Evolutionary conservation across 2,113 vertebrate genomes (phyloP).

Genomic region (Pandion haliaetus): DNA sequence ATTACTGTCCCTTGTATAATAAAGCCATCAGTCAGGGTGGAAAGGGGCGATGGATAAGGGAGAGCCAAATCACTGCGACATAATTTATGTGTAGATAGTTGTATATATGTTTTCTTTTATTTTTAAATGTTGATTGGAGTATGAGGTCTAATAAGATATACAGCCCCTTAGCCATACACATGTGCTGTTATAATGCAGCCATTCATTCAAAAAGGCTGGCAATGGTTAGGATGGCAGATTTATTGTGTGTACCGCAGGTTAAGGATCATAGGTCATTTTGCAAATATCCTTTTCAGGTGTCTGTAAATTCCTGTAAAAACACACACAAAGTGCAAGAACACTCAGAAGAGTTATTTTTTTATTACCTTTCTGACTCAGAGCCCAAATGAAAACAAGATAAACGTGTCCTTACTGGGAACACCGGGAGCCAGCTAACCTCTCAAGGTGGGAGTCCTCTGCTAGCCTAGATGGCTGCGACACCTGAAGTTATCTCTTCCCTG

Average conservation of each 20-base stretch:
- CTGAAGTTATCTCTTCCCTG: background rate
- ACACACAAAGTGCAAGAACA: slow-evolving; percentile 50
- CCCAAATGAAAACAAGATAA: slow-evolving; percentile 61
- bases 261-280: slow-evolving; percentile 66
- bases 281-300: slow-evolving; percentile 75
- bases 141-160: slow-evolving; percentile 32
- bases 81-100: slow-evolving; percentile 32
- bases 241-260: slow-evolving; percentile 59
- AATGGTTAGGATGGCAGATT: slow-evolving; percentile 62
- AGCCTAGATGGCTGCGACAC: background rate
- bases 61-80: background rate
- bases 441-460: background rate
- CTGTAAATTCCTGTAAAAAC: slow-evolving; percentile 66
- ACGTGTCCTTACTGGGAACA: slow-evolving; percentile 20
- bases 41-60: background rate
- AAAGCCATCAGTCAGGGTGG: slow-evolving; percentile 8
- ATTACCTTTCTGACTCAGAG: slow-evolving; percentile 48
- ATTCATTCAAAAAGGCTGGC: slow-evolving; percentile 61
- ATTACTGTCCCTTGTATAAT: slow-evolving; percentile 15
- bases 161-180: slow-evolving; percentile 27
- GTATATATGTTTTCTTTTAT: slow-evolving; percentile 34
- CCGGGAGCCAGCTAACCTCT: background rate
- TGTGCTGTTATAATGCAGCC: slow-evolving; percentile 60
- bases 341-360: slow-evolving; percentile 62
- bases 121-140: slow-evolving; percentile 34